Evolutionary conservation across 2,888 invertebrate species (phyloP), one percentile per base, ranked within the genome.

Genomic region (Caenorhabditis parvicauda): DNA sequence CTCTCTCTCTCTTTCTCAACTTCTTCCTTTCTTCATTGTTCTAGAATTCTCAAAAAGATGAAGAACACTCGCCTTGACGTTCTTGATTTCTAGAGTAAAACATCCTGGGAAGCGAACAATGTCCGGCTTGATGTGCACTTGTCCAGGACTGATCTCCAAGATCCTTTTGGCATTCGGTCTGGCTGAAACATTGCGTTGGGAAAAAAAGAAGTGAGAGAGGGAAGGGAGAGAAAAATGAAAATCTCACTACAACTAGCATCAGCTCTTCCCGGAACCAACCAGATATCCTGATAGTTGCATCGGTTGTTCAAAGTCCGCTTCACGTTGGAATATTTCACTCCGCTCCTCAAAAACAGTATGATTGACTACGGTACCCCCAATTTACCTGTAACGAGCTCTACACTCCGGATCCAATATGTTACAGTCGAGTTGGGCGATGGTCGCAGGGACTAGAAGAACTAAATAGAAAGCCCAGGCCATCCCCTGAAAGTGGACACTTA

Each of bases 21-120:
- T 41, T 41, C 19, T 41, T n/a, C 17, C 14, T 41, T n/a, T 41
- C 41, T 41, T n/a, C 17, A 7, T 41, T 19, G 19, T 7, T n/a
- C 19, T 41, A 7, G 14, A 7, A 12, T 7, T n/a, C 19, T 41
- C 19, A 9, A n/a, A n/a, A n/a, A n/a, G n/a, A n/a, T n/a, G n/a
- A 6, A 7, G 35, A 47, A 32, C 12, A 37, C 29, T 43, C 35
- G 62, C 69, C 57, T 66, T 75, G 14, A 79, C 58, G 62, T 80
- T 79, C 43, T 72, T 70, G 12, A 81, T 77, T 53, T 78, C 76
- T 6, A 81, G 58, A 6, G 77, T 80, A 58, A 81, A 81, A 52
- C 81, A 81, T 38, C 81, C 81, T 12, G 81, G 80, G 48, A 81
- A 77, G 28, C 73, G 64, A 17, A 81, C 70, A 7, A 80, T 70